phyloP scores from a whole-genome alignment of 1,140 invertebrate genomes.

The Drosophila lacteicornis region DNA sequence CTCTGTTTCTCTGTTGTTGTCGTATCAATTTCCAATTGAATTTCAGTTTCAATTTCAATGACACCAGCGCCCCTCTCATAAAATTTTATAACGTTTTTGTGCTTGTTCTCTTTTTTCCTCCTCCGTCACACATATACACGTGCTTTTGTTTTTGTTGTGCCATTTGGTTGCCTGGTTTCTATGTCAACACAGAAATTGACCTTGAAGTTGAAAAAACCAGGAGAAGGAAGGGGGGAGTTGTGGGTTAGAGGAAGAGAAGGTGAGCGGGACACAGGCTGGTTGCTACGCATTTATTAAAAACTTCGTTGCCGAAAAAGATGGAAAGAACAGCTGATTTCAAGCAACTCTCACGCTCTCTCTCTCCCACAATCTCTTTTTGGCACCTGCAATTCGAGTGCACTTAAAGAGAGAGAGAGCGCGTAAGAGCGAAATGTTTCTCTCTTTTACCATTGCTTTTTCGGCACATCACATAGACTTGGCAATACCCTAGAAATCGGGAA shows the following conservation, averaged over 20 bases:
- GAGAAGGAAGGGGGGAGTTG: slow-evolving; percentile 1
- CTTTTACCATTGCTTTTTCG: not conserved
- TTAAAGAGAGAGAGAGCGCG: not conserved
- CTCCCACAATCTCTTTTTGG: not conserved
- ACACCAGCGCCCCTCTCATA: slow-evolving; percentile 19
- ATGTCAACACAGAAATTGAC: slow-evolving; percentile 77
- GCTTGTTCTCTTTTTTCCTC: slow-evolving; percentile 2
- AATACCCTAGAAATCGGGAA: not conserved
- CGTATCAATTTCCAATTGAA: slow-evolving; percentile 69
- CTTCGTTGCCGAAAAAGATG: slow-evolving; percentile 19
- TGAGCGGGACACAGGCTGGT: not conserved
- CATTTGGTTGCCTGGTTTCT: slow-evolving; percentile 65
- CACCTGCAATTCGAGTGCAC: slow-evolving; percentile 23
- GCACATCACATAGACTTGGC: not conserved
- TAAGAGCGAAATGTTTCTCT: not conserved
- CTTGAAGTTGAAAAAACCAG: slow-evolving; percentile 55
- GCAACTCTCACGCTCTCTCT: slow-evolving; percentile 14
- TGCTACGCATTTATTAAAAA: slow-evolving; percentile 39
- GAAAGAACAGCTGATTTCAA: slow-evolving; percentile 63
- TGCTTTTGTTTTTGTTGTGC: slow-evolving; percentile 47
- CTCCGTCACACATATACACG: slow-evolving; percentile 34
- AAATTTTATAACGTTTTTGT: slow-evolving; percentile 40
- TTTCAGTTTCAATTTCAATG: slow-evolving; percentile 65
- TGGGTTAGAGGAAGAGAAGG: not conserved
- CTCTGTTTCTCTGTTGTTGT: slow-evolving; percentile 27